Percentiles rank a stretch among this genome's conserved stretches.
phyloP scores from a whole-genome alignment of 1,140 invertebrate species.

The Eumaeus atala region DNA sequence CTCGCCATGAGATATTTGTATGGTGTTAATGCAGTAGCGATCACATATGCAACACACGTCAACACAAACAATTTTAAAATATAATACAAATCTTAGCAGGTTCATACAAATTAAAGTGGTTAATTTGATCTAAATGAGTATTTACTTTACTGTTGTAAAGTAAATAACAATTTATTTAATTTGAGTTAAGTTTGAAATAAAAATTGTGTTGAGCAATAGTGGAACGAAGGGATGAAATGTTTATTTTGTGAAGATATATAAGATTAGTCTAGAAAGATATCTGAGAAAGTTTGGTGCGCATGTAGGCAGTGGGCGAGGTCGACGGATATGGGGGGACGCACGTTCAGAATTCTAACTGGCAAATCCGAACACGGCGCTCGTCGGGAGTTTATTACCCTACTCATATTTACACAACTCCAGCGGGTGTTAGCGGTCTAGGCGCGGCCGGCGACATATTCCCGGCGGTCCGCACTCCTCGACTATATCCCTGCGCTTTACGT shows the following conservation, averaged over 20 bases:
- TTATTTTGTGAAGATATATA: conserved; percentile 6
- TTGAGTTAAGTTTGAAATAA: neutral
- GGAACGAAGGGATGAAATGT: conserved; percentile 12
- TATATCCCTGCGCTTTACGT: neutral
- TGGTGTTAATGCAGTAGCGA: too few relatives aligned
- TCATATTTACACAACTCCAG: conserved; percentile 67
- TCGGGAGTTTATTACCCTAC: conserved; percentile 63
- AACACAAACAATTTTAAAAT: too few relatives aligned
- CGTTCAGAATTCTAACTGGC: conserved; percentile 55
- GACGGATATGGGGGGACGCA: conserved; percentile 32
- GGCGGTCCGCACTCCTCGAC: conserved; percentile 29
- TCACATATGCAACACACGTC: too few relatives aligned
- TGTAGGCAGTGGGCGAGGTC: conserved; percentile 32
- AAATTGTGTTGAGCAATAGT: conserved; percentile 12
- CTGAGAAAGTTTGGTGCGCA: conserved; percentile 47
- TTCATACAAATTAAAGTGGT: too few relatives aligned
- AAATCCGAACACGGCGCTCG: conserved; percentile 54
- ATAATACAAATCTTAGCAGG: too few relatives aligned
- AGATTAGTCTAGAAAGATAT: conserved; percentile 33
- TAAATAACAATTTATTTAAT: too few relatives aligned
- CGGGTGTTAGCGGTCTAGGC: conserved; percentile 54
- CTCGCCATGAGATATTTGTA: too few relatives aligned
- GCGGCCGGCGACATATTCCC: conserved; percentile 39
- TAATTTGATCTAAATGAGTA: too few relatives aligned
- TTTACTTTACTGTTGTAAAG: too few relatives aligned